Base-by-base conservation (phyloP, 2,113 vertebrate species). In the Macrotus californicus region DNA sequence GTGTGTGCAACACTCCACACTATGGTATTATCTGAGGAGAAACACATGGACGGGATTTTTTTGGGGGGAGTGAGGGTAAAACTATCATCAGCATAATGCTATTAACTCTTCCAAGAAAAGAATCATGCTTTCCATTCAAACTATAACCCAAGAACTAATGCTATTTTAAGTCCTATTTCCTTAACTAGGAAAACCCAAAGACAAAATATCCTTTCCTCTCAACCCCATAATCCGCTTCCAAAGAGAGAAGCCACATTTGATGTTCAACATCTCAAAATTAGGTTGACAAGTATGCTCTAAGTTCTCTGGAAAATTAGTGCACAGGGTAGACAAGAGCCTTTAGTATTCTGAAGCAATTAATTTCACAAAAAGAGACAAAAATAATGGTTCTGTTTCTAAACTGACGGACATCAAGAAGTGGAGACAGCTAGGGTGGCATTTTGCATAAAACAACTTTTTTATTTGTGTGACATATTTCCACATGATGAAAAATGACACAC, bases 401-500 rank as follows among this genome's bases (percentile, higher is more conserved):
- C 83, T 70, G 90, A 94, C 22, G 12, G 48, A 82, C 84, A 52
- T 22, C 50, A 93, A 93, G 85, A 39, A 11, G 36, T 66, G 70
- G 54, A 84, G 94, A 92, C 92, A 95, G 85, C 72, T 13, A n/a
- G 26, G 39, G 56, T 88, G 95, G 36, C 90, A 89, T 95, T 95
- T 97, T 91, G 80, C 87, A 91, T 79, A 61, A 87, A 89, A 77
- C 67, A 85, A 72, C 64, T 73, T 97, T 66, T 88, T 72, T 87
- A 79, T 96, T 91, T 94, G 64, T 75, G 87, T 83, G 90, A 73
- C 81, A 79, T 91, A 76, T 94, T 94, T 89, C 87, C 79, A 50
- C 95, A 87, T 82, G 94, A 95, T 89, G 91, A 87, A 91, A 96
- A 94, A 83, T 93, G 96, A 86, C 96, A 94, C 54, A 5, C 77